Conservation (phyloP, 2,797 vertebrate species). For the Lagorchestes hirsutus region DNA sequence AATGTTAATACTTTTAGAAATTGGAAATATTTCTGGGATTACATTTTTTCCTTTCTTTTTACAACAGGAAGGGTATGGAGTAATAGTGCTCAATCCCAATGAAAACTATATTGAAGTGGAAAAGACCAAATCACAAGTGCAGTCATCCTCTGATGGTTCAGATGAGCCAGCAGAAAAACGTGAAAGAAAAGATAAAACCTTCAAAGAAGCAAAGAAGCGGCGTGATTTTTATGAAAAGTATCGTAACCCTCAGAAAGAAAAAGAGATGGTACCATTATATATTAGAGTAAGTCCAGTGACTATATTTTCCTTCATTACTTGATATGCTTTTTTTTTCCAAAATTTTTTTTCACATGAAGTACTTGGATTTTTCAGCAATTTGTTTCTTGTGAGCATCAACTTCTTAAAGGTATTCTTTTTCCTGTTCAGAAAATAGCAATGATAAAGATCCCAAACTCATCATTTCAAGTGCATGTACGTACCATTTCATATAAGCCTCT, state of each 20-base stretch:
- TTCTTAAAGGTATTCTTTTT: constrained; percentile 25
- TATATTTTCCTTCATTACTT: constrained; percentile 60
- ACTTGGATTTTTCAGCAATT: constrained; percentile 24
- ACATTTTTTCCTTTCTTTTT: constrained; percentile 77
- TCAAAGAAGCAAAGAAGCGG: constrained; percentile 94
- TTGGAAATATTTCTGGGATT: constrained; percentile 70
- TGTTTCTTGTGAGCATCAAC: constrained; percentile 36
- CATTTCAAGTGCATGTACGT: constrained; percentile 74
- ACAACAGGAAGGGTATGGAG: constrained; percentile 94
- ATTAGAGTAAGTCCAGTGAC: constrained; percentile 91
- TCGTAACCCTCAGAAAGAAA: constrained; percentile 97
- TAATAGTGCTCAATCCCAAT: constrained; percentile 98
- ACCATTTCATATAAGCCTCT: constrained; percentile 73
- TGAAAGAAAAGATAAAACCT: constrained; percentile 93
- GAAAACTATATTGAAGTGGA: constrained; percentile 98
- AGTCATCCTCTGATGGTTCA: constrained; percentile 89
- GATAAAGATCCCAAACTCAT: constrained; percentile 59
- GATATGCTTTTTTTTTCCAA: neutral
- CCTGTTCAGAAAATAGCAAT: constrained; percentile 16
- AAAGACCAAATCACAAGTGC: constrained; percentile 88
- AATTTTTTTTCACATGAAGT: constrained; percentile 13
- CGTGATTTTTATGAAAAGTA: constrained; percentile 98
- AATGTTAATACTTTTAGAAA: constrained; percentile 70
- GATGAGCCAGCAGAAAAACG: constrained; percentile 98
- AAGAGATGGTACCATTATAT: constrained; percentile 92